Percentiles rank a stretch among this genome's conserved stretches.
Conservation (phyloP, 2,113 vertebrate genomes). For the Misgurnus mizolepis region DNA sequence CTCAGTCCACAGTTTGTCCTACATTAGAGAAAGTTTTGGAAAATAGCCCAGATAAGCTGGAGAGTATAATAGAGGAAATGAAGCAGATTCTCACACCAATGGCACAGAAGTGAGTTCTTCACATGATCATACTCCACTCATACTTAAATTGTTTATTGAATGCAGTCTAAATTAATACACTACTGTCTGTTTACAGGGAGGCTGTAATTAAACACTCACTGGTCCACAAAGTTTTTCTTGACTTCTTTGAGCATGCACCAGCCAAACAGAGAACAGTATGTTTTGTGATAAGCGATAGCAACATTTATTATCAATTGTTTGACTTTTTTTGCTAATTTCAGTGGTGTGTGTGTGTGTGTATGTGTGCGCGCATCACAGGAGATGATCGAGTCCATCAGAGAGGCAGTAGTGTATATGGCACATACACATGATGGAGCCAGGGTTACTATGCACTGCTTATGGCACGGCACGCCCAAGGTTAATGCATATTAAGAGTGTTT, state of each 20-base stretch:
- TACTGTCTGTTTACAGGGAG: conserved; percentile 76
- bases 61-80: conserved; percentile 91
- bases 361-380: conserved; percentile 72
- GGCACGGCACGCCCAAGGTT: conserved; percentile 96
- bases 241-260: conserved; percentile 83
- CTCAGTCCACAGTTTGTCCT: conserved; percentile 79
- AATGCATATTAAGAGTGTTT: neutral
- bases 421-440: conserved; percentile 94
- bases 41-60: conserved; percentile 80
- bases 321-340: neutral
- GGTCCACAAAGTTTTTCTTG: conserved; percentile 96
- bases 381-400: conserved; percentile 94
- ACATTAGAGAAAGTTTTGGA: conserved; percentile 85
- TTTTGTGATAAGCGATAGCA: neutral
- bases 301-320: neutral
- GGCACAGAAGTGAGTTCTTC: conserved; percentile 88
- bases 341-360: neutral
- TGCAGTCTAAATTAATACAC: neutral
- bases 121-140: neutral
- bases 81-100: conserved; percentile 90
- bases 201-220: conserved; percentile 96
- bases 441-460: conserved; percentile 93
- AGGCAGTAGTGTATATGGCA: conserved; percentile 90
- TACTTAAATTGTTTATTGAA: neutral
- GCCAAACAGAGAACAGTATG: conserved; percentile 88